A percentile compares a stretch with the other conserved stretches of the same genome.
Conservation (phyloP, 64 coral and sea anemone genomes). For the Porites australiensis region DNA sequence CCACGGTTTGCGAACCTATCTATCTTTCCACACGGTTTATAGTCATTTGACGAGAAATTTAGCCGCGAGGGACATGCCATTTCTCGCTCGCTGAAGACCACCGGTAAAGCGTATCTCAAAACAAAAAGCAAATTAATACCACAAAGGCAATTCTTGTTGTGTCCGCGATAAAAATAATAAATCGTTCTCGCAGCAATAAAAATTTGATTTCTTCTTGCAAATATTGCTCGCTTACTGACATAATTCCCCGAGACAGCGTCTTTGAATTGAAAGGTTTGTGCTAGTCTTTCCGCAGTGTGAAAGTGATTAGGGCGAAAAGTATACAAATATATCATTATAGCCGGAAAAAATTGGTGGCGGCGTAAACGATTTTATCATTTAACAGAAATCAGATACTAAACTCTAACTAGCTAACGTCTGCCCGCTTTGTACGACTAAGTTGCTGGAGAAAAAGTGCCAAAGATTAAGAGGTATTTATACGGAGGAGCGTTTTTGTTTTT, state of each 20-base stretch:
- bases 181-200: constrained; percentile 73
- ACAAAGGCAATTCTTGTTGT: constrained; percentile 92
- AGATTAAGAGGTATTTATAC: constrained; percentile 46
- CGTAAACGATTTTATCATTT: constrained; percentile 97
- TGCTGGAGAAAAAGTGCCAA: constrained; percentile 5
- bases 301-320: constrained; percentile 95
- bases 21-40: constrained; percentile 3
- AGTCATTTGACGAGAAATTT: constrained; percentile 35
- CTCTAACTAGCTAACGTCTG: constrained; percentile 58
- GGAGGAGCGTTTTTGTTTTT: constrained; percentile 44
- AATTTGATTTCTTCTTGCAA: constrained; percentile 17
- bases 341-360: constrained; percentile 85
- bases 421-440: constrained; percentile 21
- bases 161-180: constrained; percentile 92
- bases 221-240: constrained; percentile 35
- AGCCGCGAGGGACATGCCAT: constrained; percentile 52
- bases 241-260: neutral
- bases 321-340: constrained; percentile 98
- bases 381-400: constrained; percentile 84
- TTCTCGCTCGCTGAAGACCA: constrained; percentile 70
- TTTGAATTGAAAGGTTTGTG: constrained; percentile 69
- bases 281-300: constrained; percentile 89
- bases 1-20: neutral
- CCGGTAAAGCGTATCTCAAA: constrained; percentile 84
- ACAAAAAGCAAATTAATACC: constrained; percentile 98